Base-by-base conservation (phyloP, 1,140 invertebrate genomes). In the Meloidogyne chitwoodi region DNA sequence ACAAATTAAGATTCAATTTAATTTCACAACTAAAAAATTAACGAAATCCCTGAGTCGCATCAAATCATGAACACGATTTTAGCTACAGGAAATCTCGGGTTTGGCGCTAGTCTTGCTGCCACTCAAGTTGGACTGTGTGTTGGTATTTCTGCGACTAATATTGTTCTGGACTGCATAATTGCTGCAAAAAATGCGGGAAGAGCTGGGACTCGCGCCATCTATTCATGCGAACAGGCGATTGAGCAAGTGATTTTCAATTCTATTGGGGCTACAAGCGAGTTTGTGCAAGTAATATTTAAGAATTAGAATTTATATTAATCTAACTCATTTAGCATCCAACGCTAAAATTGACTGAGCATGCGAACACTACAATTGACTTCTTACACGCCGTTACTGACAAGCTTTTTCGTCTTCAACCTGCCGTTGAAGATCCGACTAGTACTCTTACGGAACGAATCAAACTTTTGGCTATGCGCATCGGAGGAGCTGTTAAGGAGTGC, bases 311-410 rank as follows among this genome's bases (percentile, higher is more conserved):
- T 4, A 29, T n/a, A 26, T 71, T 41, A 71, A n/a, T 63, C 2
- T 64, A 11, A 11, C 31, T 63, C 14, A 19, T 68, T n/a, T 41
- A 75, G 79, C 61, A 79, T 34, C 78, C 77, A 5, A 62, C 72
- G 2, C 65, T 62, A 29, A 81, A 79, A 34, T 14, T 65, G 38
- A 70, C 31, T 67, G 78, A 73, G 27, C 78, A 79, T 67, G 78
- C 78, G 26, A 79, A 79, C 68, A 64, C 70, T 19, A 75, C 81
- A 44, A 48, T 79, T 29, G 79, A 79, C 44, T 44, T 80, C 6
- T 31, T 71, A 16, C 81, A 80, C 48, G 56, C 70, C 22, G 62
- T 81, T 1, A 79, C 71, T 64, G 79, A 79, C 22, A 77, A 69
- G 2, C 22, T 79, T n/a, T 38, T 79, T 27, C 27, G 68, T 11